Conservation (phyloP, 2,888 invertebrate genomes). For the Eilema caniola region DNA sequence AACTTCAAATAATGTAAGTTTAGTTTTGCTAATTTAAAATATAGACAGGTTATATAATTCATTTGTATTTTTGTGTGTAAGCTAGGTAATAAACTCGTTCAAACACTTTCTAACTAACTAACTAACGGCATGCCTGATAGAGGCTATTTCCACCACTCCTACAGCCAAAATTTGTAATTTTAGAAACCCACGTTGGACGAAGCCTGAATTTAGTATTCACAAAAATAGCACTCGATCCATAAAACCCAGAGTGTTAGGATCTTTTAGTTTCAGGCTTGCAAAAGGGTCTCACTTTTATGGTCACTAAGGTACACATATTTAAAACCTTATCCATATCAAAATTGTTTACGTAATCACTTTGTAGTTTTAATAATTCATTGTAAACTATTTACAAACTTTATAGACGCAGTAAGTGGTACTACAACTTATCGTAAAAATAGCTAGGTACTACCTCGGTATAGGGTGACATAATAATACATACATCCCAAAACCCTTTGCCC, state of each 20-base stretch:
- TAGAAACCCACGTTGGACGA: conserved; percentile 9
- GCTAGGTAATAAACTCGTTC: not conserved
- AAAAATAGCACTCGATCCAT: conserved; percentile 26
- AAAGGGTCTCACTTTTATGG: not conserved
- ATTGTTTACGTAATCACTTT: not conserved
- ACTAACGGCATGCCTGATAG: not conserved
- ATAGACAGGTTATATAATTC: not conserved
- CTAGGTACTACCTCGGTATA: too few relatives aligned
- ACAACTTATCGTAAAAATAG: too few relatives aligned
- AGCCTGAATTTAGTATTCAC: conserved; percentile 14
- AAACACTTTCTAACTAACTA: not conserved
- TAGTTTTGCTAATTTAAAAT: not conserved
- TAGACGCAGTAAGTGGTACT: too few relatives aligned
- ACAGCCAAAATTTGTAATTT: not conserved
- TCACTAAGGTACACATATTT: not conserved
- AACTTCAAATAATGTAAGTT: not conserved
- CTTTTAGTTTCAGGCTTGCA: conserved; percentile 51
- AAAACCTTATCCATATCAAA: not conserved
- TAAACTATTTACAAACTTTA: too few relatives aligned
- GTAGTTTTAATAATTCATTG: not conserved
- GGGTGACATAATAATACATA: too few relatives aligned
- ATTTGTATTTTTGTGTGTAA: not conserved
- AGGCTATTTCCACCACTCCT: not conserved
- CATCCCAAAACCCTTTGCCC: too few relatives aligned
- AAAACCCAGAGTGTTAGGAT: conserved; percentile 44